phyloP scores from a whole-genome alignment of 37 sponge, comb jelly and placozoan species.

The Tethya wilhelma region DNA sequence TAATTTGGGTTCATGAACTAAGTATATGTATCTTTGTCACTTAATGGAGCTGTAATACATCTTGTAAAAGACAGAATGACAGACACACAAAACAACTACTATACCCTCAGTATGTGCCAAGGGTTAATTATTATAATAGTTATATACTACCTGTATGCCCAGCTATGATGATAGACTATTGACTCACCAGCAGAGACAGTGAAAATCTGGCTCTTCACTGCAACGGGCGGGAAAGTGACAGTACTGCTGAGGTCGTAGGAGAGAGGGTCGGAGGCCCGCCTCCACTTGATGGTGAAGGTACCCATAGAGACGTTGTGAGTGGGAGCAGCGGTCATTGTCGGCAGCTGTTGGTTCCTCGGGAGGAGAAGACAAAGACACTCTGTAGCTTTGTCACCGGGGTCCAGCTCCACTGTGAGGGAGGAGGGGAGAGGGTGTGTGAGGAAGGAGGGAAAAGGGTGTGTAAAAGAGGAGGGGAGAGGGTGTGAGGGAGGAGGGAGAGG shows the following conservation, averaged over 20 bases:
- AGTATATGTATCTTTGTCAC: no score
- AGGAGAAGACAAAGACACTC: slow-evolving; percentile 31
- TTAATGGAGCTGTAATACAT: no score
- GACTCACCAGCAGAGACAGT: slow-evolving; percentile 39
- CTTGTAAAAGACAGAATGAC: no score
- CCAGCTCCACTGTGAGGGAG: slow-evolving; percentile 41
- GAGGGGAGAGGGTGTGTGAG: no score
- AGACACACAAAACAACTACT: no score
- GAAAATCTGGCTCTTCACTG: slow-evolving; percentile 16
- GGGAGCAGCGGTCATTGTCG: neutral
- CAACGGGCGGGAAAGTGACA: slow-evolving; percentile 31
- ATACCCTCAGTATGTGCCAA: neutral
- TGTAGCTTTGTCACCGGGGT: slow-evolving; percentile 33
- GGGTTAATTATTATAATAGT: no score
- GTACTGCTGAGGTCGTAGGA: slow-evolving; percentile 7
- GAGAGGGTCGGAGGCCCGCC: slow-evolving; percentile 5
- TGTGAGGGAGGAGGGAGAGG: no score
- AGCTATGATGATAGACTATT: no score
- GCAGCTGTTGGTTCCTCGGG: neutral
- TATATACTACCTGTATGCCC: no score
- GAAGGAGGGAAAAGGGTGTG: no score
- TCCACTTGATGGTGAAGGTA: slow-evolving; percentile 42
- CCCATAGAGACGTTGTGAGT: slow-evolving; percentile 26
- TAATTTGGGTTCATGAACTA: no score
- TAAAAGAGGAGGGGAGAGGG: no score